Evolutionary conservation across 2,113 vertebrate species (phyloP).

Genomic region (Myiopsitta monachus): DNA sequence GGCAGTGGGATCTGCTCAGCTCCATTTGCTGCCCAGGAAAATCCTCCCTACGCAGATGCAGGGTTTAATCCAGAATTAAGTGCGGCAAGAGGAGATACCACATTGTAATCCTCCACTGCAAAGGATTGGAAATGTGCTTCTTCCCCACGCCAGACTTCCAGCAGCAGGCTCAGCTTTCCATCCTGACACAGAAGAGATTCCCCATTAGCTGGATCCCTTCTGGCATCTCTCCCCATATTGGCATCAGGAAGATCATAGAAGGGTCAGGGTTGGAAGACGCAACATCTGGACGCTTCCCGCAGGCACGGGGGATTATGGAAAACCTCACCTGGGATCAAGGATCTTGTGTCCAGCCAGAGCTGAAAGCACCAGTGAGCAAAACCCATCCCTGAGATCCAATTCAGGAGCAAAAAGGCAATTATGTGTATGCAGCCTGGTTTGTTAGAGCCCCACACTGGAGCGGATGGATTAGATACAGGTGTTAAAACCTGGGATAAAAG

Average conservation of each 20-base stretch:
- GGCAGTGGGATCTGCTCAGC: not conserved
- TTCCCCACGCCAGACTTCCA: not conserved
- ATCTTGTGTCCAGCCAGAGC: not conserved
- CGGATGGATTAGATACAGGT: not conserved
- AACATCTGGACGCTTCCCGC: not conserved
- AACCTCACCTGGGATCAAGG: not conserved
- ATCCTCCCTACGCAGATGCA: not conserved
- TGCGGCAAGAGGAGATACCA: not conserved
- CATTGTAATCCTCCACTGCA: accelerated
- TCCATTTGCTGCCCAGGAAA: not conserved
- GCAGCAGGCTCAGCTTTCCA: not conserved
- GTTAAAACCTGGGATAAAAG: not conserved
- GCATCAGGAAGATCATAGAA: not conserved
- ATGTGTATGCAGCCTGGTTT: accelerated
- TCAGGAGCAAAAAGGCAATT: not conserved
- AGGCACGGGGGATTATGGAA: accelerated
- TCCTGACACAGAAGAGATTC: not conserved
- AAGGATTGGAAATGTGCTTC: not conserved
- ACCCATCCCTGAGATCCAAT: not conserved
- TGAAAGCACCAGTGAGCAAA: accelerated
- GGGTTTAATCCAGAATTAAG: not conserved
- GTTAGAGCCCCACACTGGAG: accelerated
- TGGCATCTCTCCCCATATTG: not conserved
- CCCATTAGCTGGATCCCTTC: accelerated
- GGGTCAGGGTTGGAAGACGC: not conserved